Evolutionary conservation across 2,797 vertebrate genomes (phyloP), one percentile per base, ranked within the genome.

Genomic region (Lagorchestes hirsutus): DNA sequence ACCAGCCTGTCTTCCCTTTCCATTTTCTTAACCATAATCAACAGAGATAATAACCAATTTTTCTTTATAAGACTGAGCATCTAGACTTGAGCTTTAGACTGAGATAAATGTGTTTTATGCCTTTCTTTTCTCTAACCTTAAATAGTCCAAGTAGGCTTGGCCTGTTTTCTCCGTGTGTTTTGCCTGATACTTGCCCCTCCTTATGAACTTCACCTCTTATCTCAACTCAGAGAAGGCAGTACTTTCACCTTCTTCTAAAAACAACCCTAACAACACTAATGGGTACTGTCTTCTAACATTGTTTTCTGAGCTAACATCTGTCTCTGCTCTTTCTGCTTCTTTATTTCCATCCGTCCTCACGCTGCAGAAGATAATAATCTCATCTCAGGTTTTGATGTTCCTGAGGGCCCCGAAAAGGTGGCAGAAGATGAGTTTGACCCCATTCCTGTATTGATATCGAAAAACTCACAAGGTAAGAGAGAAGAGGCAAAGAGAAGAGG

Each of bases 381-480:
- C 99, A 99, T 99, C 98, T 99, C 99, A 96, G 99, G 99, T 99
- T 99, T 99, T 93, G 99, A 99, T 98, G 98, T 98, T 95, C 99
- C 98, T 96, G 98, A 98, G 98, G 99, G 99, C 98, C 99, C 98
- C 98, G 99, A 99, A 99, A 99, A 99, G 98, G 99, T 99, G 99
- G 98, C 99, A 96, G 99, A 99, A 98, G 99, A 99, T 99, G 99
- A 99, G 98, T 99, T 99, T 99, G 99, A 99, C 98, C 99, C 99
- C 98, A 99, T 99, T 98, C 99, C 99, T 94, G 99, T 99, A 98
- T 99, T 99, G 99, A 99, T 99, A 99, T 99, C 99, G 99, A 99
- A 99, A 99, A 99, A 99, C 98, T 99, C 99, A 98, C 99, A 99
- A 99, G 99, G 99, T 99, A 99, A 99, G 99, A 98, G 97, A 98